Evolutionary conservation across 2,888 invertebrate species (phyloP).

Genomic region (Epsilonema sp.): DNA sequence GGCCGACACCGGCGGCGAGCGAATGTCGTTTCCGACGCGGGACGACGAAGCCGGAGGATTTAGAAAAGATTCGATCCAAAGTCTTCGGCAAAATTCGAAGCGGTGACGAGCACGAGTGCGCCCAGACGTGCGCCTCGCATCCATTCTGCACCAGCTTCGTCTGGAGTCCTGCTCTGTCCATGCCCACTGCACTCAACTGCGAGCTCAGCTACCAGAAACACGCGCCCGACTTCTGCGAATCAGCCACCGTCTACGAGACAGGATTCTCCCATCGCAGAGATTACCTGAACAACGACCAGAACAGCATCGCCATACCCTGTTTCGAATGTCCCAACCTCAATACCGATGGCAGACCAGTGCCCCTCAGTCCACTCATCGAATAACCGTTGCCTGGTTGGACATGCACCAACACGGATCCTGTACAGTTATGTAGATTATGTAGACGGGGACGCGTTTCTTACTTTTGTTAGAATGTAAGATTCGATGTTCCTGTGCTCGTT

Average conservation of each 20-base stretch:
- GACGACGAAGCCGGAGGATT: background rate
- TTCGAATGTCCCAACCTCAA: no score
- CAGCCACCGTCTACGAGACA: background rate
- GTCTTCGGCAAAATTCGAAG: background rate
- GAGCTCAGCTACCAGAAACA: background rate
- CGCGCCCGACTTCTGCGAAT: background rate
- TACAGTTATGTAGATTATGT: no score
- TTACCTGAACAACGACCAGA: no score
- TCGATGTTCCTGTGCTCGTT: no score
- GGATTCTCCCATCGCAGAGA: background rate
- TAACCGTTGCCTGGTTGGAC: no score
- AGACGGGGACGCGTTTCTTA: no score
- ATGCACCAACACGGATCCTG: no score
- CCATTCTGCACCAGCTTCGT: background rate
- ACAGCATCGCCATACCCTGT: no score
- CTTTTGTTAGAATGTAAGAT: no score
- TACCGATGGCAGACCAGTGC: no score
- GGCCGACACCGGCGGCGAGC: background rate
- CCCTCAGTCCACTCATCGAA: no score
- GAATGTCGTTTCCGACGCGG: background rate
- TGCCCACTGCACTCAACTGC: background rate
- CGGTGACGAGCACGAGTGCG: background rate
- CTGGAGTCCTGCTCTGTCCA: background rate
- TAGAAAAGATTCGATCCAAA: background rate
- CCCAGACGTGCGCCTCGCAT: background rate